A percentile compares a stretch with the other conserved stretches of the same genome.
Evolutionary conservation across 2,113 vertebrate species (phyloP).

Genomic region (Aspiorhynchus laticeps): DNA sequence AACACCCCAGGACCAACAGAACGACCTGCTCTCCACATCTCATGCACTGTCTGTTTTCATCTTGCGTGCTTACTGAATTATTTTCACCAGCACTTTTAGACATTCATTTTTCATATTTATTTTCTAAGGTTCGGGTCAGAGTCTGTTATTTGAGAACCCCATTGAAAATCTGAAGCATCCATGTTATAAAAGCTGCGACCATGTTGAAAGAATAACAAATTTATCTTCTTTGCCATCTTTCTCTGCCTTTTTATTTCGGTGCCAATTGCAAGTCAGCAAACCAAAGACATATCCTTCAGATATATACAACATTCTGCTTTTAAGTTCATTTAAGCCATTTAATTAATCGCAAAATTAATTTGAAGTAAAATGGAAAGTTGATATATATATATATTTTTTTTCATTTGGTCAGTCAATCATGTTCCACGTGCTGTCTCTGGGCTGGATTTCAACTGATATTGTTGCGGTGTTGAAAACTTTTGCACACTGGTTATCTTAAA

Average conservation of each 20-base stretch:
- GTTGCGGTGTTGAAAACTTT: conserved; percentile 23
- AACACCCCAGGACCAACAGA: conserved; percentile 41
- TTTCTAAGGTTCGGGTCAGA: conserved; percentile 32
- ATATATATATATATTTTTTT: too few species aligned
- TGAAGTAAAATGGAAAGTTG: background rate
- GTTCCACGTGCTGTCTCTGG: background rate
- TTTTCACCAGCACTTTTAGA: conserved; percentile 52
- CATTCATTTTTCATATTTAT: conserved; percentile 49
- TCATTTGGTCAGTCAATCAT: background rate
- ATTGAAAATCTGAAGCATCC: conserved; percentile 2
- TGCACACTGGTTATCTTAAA: conserved; percentile 11
- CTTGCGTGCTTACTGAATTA: conserved; percentile 34
- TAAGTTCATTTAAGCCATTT: background rate
- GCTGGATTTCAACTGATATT: conserved; percentile 9
- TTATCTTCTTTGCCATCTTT: background rate
- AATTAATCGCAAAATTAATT: background rate
- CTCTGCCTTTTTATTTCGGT: conserved; percentile 24
- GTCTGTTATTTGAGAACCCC: conserved; percentile 16
- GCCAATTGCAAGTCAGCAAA: conserved; percentile 37
- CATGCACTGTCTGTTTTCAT: conserved; percentile 37
- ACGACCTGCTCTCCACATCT: conserved; percentile 38
- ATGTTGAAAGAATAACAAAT: conserved; percentile 30
- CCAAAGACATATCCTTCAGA: conserved; percentile 38
- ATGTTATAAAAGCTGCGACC: conserved; percentile 18
- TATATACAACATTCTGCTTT: background rate